A percentile compares a stretch with the other conserved stretches of the same genome.
These are phyloP conservation scores for Apodemus agrarius DNA, from an alignment of 2,797 vertebrate genomes.

Conservation along the genomic window DNA sequence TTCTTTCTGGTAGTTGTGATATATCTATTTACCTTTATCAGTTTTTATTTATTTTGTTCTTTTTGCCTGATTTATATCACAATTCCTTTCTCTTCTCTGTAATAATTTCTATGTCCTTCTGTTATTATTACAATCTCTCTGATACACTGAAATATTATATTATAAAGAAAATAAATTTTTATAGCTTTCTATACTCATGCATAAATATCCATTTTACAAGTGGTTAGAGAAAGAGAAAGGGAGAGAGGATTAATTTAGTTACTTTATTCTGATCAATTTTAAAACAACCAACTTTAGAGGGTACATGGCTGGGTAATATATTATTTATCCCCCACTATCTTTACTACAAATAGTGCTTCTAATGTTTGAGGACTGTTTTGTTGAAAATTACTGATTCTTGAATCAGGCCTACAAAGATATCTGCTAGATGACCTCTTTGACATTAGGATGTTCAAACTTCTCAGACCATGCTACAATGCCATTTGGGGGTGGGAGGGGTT, in stretches of 20 bases:
- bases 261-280: neutral
- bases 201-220: neutral
- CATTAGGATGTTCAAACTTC: neutral
- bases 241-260: neutral
- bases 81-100: conserved; percentile 15
- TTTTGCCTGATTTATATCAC: conserved; percentile 34
- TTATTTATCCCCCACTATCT: neutral
- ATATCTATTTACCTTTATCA: neutral
- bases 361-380: neutral
- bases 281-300: neutral
- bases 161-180: conserved; percentile 49
- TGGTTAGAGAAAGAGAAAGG: neutral
- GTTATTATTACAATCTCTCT: neutral
- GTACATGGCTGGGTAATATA: neutral
- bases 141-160: neutral
- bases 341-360: neutral
- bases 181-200: neutral
- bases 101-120: conserved; percentile 41
- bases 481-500: neutral
- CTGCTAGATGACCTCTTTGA: neutral
- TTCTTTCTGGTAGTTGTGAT: conserved; percentile 33
- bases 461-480: neutral
- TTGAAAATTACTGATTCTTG: neutral
- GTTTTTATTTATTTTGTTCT: conserved; percentile 25
- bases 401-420: neutral